These are phyloP conservation scores for Mactromeris polynyma DNA, from an alignment of 2,888 invertebrate species.

Conservation along the genomic window DNA sequence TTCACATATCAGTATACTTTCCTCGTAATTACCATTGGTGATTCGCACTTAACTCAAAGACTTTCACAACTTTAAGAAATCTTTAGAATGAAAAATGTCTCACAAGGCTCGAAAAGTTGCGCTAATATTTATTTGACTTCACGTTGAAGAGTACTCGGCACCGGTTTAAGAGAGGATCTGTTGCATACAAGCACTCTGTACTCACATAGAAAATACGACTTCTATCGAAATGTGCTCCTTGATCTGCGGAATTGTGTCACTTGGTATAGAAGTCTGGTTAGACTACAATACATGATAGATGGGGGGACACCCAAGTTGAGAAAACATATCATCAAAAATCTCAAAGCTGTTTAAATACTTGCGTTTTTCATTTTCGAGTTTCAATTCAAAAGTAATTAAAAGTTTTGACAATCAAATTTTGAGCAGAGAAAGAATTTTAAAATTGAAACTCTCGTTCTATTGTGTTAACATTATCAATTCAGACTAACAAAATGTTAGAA, in stretches of 20 bases:
- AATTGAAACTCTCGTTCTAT: conserved; percentile 22
- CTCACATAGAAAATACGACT: conserved; percentile 25
- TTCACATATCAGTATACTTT: not conserved
- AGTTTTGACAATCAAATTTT: conserved; percentile 28
- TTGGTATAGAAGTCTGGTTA: not conserved
- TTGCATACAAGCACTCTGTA: conserved; percentile 20
- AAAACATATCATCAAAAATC: not conserved
- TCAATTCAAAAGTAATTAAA: conserved; percentile 28
- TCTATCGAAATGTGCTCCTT: conserved; percentile 30
- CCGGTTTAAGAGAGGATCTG: not conserved
- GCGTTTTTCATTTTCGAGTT: conserved; percentile 27
- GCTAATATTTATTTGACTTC: conserved; percentile 38
- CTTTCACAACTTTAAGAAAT: not conserved
- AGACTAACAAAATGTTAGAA: not conserved
- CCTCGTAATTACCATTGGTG: not conserved
- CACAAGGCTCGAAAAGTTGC: conserved; percentile 21
- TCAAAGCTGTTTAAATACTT: conserved; percentile 40
- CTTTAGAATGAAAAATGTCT: conserved; percentile 1
- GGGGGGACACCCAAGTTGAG: conserved; percentile 31
- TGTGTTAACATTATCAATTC: not conserved
- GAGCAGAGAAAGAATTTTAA: conserved; percentile 20
- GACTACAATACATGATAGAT: not conserved
- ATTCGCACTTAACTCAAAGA: conserved; percentile 1
- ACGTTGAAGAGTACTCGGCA: not conserved
- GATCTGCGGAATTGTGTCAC: not conserved